phyloP scores from a whole-genome alignment of 2,888 invertebrate species.

The Melikaiella ostensackeni region DNA sequence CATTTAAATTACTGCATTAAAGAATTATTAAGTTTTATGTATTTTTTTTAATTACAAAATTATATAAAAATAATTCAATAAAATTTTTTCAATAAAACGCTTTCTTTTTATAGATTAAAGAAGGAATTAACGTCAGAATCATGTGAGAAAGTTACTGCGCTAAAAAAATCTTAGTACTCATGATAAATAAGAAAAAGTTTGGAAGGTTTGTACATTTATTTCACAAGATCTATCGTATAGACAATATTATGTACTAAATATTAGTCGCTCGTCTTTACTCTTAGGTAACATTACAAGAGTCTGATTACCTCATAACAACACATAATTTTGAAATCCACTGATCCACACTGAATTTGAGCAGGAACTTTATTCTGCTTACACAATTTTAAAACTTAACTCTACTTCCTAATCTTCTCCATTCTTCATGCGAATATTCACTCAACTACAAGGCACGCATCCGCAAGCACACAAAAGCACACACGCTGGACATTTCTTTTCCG shows the following conservation, averaged over 20 bases:
- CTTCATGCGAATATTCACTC: constrained; percentile 9
- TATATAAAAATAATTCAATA: too few relatives aligned
- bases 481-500: background rate
- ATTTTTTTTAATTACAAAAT: too few relatives aligned
- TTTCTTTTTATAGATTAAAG: too few relatives aligned
- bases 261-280: constrained; percentile 23
- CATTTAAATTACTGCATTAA: too few relatives aligned
- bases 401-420: background rate
- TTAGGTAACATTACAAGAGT: constrained; percentile 20
- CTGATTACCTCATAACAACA: constrained; percentile 32
- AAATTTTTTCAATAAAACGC: too few relatives aligned
- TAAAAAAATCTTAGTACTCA: too few relatives aligned
- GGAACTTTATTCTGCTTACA: constrained; percentile 21
- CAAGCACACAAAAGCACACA: constrained; percentile 24
- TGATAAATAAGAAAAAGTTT: background rate
- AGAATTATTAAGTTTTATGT: too few relatives aligned
- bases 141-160: too few relatives aligned
- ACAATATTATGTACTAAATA: constrained; percentile 39
- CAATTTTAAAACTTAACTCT: constrained; percentile 22
- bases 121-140: too few relatives aligned
- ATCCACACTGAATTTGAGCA: background rate
- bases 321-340: constrained; percentile 17
- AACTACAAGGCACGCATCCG: constrained; percentile 35
- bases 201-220: constrained; percentile 40
- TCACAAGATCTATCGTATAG: constrained; percentile 35